These are phyloP conservation scores for Leiothrix lutea DNA, from an alignment of 2,113 vertebrate genomes.

Conservation along the genomic window DNA sequence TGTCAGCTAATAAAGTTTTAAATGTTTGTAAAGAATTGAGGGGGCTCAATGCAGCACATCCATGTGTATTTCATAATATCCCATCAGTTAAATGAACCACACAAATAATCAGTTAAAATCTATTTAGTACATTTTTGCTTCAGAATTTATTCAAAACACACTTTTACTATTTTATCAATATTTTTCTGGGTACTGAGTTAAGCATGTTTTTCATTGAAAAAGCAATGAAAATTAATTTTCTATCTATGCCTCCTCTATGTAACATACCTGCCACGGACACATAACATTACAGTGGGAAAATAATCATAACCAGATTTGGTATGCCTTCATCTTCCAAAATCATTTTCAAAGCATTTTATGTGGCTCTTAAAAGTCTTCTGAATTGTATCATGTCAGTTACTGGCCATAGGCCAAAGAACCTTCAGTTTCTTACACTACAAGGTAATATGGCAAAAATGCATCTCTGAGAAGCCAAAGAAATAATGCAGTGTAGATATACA, in stretches of 20 bases:
- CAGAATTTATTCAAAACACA: neutral
- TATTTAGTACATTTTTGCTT: neutral
- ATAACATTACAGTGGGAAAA: neutral
- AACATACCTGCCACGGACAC: neutral
- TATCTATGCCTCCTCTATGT: neutral
- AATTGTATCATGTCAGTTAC: neutral
- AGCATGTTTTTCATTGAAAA: neutral
- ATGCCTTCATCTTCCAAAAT: constrained; percentile 48
- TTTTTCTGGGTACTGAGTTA: neutral
- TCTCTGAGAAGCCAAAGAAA: neutral
- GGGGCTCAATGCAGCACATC: neutral
- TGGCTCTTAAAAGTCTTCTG: neutral
- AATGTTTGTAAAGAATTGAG: constrained; percentile 32
- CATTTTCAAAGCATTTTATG: constrained; percentile 37
- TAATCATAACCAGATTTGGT: constrained; percentile 40
- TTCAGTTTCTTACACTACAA: neutral
- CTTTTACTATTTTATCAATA: neutral
- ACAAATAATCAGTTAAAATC: constrained; percentile 10
- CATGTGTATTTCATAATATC: constrained; percentile 5
- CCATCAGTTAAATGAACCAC: neutral
- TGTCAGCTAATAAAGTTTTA: constrained; percentile 64
- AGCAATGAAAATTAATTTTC: neutral
- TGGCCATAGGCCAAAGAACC: neutral
- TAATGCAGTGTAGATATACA: neutral
- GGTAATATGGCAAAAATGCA: neutral